Base-by-base conservation (phyloP, 1,140 invertebrate genomes). In the Penaeus japonicus region DNA sequence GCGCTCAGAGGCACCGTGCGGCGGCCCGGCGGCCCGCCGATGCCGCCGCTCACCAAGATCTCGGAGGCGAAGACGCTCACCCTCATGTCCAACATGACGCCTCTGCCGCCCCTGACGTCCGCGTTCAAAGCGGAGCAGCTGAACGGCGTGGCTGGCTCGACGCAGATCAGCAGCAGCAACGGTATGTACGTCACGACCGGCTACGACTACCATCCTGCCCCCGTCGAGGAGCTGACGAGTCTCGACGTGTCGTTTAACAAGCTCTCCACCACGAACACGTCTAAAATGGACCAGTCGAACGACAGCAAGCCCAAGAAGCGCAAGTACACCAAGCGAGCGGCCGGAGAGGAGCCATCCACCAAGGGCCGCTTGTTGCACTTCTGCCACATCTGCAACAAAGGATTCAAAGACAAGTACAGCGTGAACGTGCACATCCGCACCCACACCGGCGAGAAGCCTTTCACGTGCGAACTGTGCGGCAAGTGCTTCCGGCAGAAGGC, bases 401-500 rank as follows among this genome's bases (percentile, higher is more conserved):
- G 96, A 0, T 98, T 98, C 92, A 97, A 98, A 93, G 97, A 97
- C 92, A 97, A 97, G 92, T 97, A 98, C 93, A 97, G 96, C 83
- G 96, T 98, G 24, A 98, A 97, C 91, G 97, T 98, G 32, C 97
- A 98, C 92, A 96, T 97, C 87, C 94, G 97, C 91, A 97, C 97
- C 54, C 97, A 98, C 91, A 98, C 97, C 0, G 96, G 96, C 1
- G 97, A 98, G 92, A 98, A 98, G 91, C 97, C 97, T 0, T 98
- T 98, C 92, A 94, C 96, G 12, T 98, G 97, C 92, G 96, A 96
- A 17, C 93, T 97, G 24, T 98, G 97, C 91, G 96, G 96, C 75
- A 98, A 97, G 92, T 97, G 96, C 91, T 98, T 98, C 93, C 94
- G 98, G 24, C 98, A 99, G 92, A 99, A 99, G 92, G 98, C 98